Percentiles rank a stretch among this genome's conserved stretches.
phyloP scores from a whole-genome alignment of 2,888 invertebrate genomes.

The Argyresthia albistria region DNA sequence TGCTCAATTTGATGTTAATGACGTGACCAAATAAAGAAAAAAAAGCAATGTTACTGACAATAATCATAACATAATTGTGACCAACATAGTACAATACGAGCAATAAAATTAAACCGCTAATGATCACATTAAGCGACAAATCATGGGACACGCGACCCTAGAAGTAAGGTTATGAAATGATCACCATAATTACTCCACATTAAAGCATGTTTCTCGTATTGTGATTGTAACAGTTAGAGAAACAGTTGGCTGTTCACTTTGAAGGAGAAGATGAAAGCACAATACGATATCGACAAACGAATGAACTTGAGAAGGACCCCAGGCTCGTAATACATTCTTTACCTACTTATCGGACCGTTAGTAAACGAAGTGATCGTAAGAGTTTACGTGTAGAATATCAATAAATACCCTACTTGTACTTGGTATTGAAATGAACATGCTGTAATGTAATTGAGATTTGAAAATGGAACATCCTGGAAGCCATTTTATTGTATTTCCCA shows the following conservation, averaged over 20 bases:
- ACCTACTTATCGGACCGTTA: conserved; percentile 1
- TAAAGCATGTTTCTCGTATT: background rate
- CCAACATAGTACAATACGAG: too few species aligned
- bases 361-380: background rate
- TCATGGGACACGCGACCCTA: background rate
- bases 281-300: background rate
- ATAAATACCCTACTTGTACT: background rate
- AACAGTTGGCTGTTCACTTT: too few species aligned
- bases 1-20: too few species aligned
- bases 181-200: background rate
- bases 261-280: background rate
- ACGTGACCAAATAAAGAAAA: too few species aligned
- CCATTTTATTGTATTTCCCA: background rate
- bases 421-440: background rate
- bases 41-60: too few species aligned
- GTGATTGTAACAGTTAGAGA: too few species aligned
- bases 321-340: background rate
- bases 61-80: too few species aligned
- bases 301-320: background rate
- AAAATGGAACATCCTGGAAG: background rate
- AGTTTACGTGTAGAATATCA: background rate
- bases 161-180: background rate
- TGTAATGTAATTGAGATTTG: background rate
- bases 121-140: conserved; percentile 1
- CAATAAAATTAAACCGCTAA: background rate